Evolutionary conservation across 2,797 vertebrate genomes (phyloP).

Genomic region (Tachyglossus aculeatus): DNA sequence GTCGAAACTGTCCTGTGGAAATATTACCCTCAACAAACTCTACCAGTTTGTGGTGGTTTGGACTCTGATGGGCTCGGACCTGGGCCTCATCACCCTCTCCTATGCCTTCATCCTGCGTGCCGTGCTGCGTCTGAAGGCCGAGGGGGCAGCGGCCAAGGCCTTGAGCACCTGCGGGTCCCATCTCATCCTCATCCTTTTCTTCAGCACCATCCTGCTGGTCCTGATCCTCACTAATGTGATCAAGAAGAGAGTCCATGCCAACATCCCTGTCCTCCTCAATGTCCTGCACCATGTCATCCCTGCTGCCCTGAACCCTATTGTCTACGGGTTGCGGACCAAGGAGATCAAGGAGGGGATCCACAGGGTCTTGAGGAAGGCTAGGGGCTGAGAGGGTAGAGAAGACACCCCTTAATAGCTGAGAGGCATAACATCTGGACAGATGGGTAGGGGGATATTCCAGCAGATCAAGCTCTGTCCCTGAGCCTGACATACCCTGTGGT

Average conservation of each 20-base stretch:
- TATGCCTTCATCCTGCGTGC: slow-evolving; percentile 34
- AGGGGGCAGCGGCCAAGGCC: neutral
- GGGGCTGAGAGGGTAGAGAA: neutral
- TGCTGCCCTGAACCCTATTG: slow-evolving; percentile 50
- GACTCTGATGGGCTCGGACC: neutral
- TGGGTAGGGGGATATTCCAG: too few relatives aligned
- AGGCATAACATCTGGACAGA: too few relatives aligned
- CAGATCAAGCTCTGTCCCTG: too few relatives aligned
- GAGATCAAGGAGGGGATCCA: slow-evolving; percentile 50
- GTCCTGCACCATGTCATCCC: neutral
- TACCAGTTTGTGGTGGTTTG: slow-evolving; percentile 33
- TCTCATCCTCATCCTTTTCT: neutral
- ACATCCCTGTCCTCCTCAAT: neutral
- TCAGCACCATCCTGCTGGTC: slow-evolving; percentile 13
- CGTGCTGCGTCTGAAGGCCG: slow-evolving; percentile 31
- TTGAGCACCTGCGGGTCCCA: slow-evolving; percentile 21
- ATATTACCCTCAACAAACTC: slow-evolving; percentile 23
- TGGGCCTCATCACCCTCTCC: slow-evolving; percentile 17
- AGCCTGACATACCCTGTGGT: too few relatives aligned
- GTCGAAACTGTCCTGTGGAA: slow-evolving; percentile 45
- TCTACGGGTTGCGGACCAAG: slow-evolving; percentile 62
- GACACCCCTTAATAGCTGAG: too few relatives aligned
- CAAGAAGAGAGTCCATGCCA: neutral
- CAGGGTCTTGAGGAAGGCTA: slow-evolving; percentile 14
- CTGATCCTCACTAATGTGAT: neutral